Base-by-base conservation (phyloP, 2,888 invertebrate genomes). In the Leptopilina myrica region DNA sequence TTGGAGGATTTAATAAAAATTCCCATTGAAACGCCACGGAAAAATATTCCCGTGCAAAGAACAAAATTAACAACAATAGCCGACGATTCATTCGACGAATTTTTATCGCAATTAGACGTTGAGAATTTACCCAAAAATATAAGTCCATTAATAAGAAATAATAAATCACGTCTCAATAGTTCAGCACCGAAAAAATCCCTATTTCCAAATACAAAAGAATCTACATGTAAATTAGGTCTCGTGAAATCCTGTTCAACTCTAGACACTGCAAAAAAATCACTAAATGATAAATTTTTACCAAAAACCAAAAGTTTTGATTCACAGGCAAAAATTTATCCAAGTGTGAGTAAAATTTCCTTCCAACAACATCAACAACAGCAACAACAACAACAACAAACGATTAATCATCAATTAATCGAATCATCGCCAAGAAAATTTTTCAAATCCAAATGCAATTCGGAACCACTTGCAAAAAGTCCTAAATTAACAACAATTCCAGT, bases 41-140 rank as follows among this genome's bases (percentile, higher is more conserved):
- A 56, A 56, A 43, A 8, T 43, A 7, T 8, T 7, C 43, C 5
- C 5, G 7, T 8, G 43, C 3, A 0, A 11, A 64, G 40, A 33
- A 14, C 33, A 7, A 69, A 7, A 33, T 15, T 12, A 12, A 73
- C n/a, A 9, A 79, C 78, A 76, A 80, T 84, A 20, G 82, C 84
- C 5, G 82, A 84, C 78, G 84, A 84, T 78, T 84, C 82, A 5
- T 80, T 82, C 77, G 84, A 84, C 77, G 81, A 84, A 14, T 84
- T 33, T 79, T 84, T 66, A 77, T 78, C 64, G 77, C 76, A 53
- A 76, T 79, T 65, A 3, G 76, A 80, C 53, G 82, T 80, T 20
- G 79, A 78, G 43, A 75, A 80, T 6, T 79, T 83, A 11, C 14
- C 26, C 4, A 73, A n/a, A 5, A 46, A 49, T 11, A 40, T 59